phyloP scores from a whole-genome alignment of 1,140 invertebrate species.

The Heliothis virescens region DNA sequence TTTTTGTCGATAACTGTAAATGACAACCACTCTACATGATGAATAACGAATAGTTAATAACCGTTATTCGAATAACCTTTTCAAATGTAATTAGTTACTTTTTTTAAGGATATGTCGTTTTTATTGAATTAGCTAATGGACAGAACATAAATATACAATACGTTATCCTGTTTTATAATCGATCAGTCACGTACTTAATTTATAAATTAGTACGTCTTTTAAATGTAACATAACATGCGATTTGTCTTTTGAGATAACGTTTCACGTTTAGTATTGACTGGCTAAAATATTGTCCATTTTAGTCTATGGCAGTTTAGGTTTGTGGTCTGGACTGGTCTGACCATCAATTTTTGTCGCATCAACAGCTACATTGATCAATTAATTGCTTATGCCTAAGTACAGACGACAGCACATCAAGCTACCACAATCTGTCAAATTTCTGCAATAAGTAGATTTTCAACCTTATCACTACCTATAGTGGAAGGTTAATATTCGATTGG shows the following conservation, averaged over 20 bases:
- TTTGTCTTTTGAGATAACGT: not conserved
- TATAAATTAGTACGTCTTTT: not conserved
- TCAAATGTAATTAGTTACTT: slow-evolving; percentile 1
- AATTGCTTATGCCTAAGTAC: too few species aligned
- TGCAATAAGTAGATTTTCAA: too few species aligned
- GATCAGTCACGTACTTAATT: not conserved
- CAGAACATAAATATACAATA: slow-evolving; percentile 13
- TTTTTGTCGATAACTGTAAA: slow-evolving; percentile 34
- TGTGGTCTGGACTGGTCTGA: too few species aligned
- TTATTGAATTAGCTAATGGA: slow-evolving; percentile 20
- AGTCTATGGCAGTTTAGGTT: too few species aligned
- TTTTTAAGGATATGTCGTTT: slow-evolving; percentile 6
- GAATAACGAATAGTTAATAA: slow-evolving; percentile 36
- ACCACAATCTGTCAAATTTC: too few species aligned
- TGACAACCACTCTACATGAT: slow-evolving; percentile 42
- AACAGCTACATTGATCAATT: too few species aligned
- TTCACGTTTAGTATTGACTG: not conserved
- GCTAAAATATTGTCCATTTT: too few species aligned
- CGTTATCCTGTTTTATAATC: slow-evolving; percentile 34
- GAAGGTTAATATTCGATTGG: too few species aligned
- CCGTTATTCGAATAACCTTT: slow-evolving; percentile 42
- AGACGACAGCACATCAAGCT: too few species aligned
- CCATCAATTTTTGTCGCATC: too few species aligned
- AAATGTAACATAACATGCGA: not conserved
- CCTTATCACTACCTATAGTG: too few species aligned